These are phyloP conservation scores for Antechinus stuartii DNA, from an alignment of 2,113 vertebrate genomes.

Conservation along the genomic window DNA sequence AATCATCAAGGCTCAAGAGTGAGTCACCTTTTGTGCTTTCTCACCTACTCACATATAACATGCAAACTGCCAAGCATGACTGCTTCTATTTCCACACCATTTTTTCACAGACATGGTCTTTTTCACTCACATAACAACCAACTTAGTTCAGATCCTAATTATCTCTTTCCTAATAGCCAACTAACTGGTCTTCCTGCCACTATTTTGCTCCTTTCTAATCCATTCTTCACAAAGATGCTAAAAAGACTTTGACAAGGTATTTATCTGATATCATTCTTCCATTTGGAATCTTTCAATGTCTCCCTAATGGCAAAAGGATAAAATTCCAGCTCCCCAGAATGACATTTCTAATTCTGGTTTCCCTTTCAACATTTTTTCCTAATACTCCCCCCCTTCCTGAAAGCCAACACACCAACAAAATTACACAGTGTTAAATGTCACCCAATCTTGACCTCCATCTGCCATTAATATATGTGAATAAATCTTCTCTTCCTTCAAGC, in stretches of 20 bases:
- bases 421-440: background rate
- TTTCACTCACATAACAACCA: background rate
- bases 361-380: background rate
- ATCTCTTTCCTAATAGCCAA: background rate
- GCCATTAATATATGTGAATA: background rate
- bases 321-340: background rate
- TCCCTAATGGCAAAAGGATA: background rate
- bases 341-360: background rate
- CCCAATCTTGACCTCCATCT: background rate
- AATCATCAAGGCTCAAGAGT: background rate
- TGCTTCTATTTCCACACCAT: background rate
- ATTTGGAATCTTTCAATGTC: background rate
- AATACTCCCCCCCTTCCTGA: background rate
- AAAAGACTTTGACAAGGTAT: background rate
- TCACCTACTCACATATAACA: background rate
- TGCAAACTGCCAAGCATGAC: background rate
- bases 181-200: background rate
- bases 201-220: background rate
- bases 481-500: background rate
- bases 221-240: background rate
- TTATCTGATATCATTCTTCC: background rate
- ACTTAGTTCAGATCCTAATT: background rate
- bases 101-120: background rate
- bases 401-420: background rate
- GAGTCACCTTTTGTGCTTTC: background rate